Evolutionary conservation across 2,113 vertebrate species (phyloP), one percentile per base, ranked within the genome.

Genomic region (Craseonycteris thonglongyai): DNA sequence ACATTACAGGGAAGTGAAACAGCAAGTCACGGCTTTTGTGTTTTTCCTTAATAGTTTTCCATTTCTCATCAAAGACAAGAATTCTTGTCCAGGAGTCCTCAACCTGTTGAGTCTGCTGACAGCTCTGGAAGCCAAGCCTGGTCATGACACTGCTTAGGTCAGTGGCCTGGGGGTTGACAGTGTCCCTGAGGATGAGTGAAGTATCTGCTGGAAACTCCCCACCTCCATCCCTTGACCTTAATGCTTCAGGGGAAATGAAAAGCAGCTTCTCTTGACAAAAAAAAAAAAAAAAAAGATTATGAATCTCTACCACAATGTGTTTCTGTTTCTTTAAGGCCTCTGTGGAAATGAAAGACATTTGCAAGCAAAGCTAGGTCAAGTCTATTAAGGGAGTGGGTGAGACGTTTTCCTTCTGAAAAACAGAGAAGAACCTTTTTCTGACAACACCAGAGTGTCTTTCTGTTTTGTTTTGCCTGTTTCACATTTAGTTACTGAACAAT

Each of bases 231-330:
- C n/a, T 83, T 88, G 90, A 95, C 78, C 71, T 96, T 85, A 88
- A 83, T 93, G 19, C 58, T 82, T 96, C 58, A 35, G 18, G 78
- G 95, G 74, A 96, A 96, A 96, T 84, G 47, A 72, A 91, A 92
- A 90, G 35, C 68, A 30, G 28, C 19, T 58, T 84, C 30, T 76
- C 54, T 58, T 78, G 26, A 91, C 47, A 79, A 63, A 93, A n/a
- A n/a, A n/a, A n/a, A n/a, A n/a, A n/a, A n/a, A n/a, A n/a, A n/a
- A n/a, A n/a, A 92, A 72, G 65, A 28, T 35, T 51, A 49, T 78
- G 42, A 68, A 88, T 82, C 12, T 33, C 74, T 91, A 68, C 45
- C 72, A 63, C 19, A 33, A 0, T 3, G 26, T 19, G 58, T 76
- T 63, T 35, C 58, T 90, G 40, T 89, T 86, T 75, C 79, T 85